phyloP scores from a whole-genome alignment of 2,888 invertebrate species.

The Leptopilina myrica region DNA sequence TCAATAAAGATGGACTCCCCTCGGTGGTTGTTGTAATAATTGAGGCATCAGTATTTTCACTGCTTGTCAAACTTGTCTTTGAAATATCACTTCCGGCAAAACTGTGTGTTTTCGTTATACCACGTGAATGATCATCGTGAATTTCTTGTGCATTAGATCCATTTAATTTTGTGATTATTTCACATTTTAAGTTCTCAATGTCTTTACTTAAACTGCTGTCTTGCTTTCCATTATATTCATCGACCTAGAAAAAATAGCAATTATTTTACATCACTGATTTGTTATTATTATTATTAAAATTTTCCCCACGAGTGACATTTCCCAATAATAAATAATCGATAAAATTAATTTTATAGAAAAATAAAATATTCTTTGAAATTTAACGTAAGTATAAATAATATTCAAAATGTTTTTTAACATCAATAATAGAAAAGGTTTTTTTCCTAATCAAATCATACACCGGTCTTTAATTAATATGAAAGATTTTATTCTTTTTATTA shows the following conservation, averaged over 20 bases:
- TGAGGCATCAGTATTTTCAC: slow-evolving; percentile 82
- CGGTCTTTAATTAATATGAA: too few species aligned
- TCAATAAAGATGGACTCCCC: slow-evolving; percentile 69
- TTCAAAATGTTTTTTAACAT: too few species aligned
- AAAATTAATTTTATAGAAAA: too few species aligned
- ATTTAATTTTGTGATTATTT: slow-evolving; percentile 70
- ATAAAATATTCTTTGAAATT: too few species aligned
- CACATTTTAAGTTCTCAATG: slow-evolving; percentile 70
- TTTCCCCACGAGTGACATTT: not conserved
- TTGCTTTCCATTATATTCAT: slow-evolving; percentile 53
- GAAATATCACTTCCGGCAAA: slow-evolving; percentile 74
- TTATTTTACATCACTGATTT: slow-evolving; percentile 2
- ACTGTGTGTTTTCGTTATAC: slow-evolving; percentile 71
- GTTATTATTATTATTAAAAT: not conserved
- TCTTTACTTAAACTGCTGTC: slow-evolving; percentile 68
- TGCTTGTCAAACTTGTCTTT: slow-evolving; percentile 81
- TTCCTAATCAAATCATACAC: too few species aligned
- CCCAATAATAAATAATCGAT: too few species aligned
- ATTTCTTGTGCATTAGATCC: slow-evolving; percentile 8
- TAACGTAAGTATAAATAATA: too few species aligned
- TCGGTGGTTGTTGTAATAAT: slow-evolving; percentile 83
- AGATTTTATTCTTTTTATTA: too few species aligned
- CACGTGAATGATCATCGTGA: slow-evolving; percentile 48
- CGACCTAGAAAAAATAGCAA: slow-evolving; percentile 47
- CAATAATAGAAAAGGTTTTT: too few species aligned